Base-by-base conservation (phyloP, 2,888 invertebrate species). In the Zaprionus lineosus region DNA sequence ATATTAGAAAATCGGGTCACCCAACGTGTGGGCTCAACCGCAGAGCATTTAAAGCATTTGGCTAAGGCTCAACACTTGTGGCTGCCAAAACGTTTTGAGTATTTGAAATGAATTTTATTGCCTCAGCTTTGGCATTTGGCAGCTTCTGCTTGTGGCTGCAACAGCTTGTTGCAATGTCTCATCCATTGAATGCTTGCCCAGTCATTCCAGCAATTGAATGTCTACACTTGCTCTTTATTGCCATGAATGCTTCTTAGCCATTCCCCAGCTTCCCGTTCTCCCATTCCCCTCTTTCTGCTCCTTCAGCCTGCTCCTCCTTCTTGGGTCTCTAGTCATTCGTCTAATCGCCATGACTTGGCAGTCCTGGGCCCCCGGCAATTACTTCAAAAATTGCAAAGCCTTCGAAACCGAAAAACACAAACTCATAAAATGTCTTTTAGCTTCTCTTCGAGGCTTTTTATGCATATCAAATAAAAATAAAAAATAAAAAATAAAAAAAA, bases 281-380 rank as follows among this genome's bases (percentile, higher is more conserved):
- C n/a, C n/a, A n/a, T n/a, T 9, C 24, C 43, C 4, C 16, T 16
- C 15, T 7, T 1, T 7, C 37, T n/a, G n/a, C n/a, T n/a, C n/a
- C 2, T 31, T 7, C 31, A 31, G n/a, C 36, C 53, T 18, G 9
- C 16, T 1, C n/a, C n/a, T n/a, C n/a, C 14, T 15, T 39, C 28
- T 14, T 16, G 12, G 29, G 2, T 43, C 15, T 53, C 33, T 60
- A 55, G 33, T 66, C 67, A 66, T 39, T 55, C 72, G 34, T 61
- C 61, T 72, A 72, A 72, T 72, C 21, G 47, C 39, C 56, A 47
- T 75, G 83, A 75, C 70, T 66, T 47, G 48, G 21, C 83, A 70
- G 18, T n/a, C n/a, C n/a, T n/a, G 57, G 57, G 40, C 19, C 37
- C 18, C 52, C 26, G 37, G 48, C 61, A 75, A 82, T 75, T 74